Evolutionary conservation across 2,113 vertebrate species (phyloP), one percentile per base, ranked within the genome.

Genomic region (Paraplagusia blochii): DNA sequence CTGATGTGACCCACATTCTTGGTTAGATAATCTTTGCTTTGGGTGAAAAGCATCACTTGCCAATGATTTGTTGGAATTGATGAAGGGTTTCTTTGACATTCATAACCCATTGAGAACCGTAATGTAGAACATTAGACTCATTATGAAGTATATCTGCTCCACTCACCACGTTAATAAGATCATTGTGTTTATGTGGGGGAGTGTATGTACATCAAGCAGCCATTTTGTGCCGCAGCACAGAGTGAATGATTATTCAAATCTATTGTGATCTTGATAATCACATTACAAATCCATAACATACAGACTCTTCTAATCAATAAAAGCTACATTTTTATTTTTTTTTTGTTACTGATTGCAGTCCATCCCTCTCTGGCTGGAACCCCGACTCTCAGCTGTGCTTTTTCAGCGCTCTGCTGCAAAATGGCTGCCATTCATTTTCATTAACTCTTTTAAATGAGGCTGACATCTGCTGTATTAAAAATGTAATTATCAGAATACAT

Each of bases 401-500:
- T 77, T 74, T 53, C 42, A 53, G 34, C 42, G 39, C 58, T 48
- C 47, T 60, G 18, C 35, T 59, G 29, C 34, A 63, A 82, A 82
- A 80, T 68, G 62, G 44, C 69, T 76, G 79, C 80, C 86, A 80
- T 87, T 89, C 81, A 84, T 84, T 87, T 88, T 86, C 86, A 90
- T 87, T 88, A 89, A 80, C 63, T 38, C 66, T 72, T 60, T 77
- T 77, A 82, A 87, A 87, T 78, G 83, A 87, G 72, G 46, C 77
- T 76, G 80, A 86, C 85, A 86, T 89, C 85, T 88, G 84, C 83
- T 78, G 69, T 77, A 85, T 86, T 87, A 87, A 85, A 87, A 88
- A 86, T 87, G 76, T 84, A 83, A 88, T 89, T 87, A 87, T 89
- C 83, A 83, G 84, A 89, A 88, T 85, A 79, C 86, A 87, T 90